phyloP scores from a whole-genome alignment of 2,113 vertebrate species.

The Tetrao urogallus region DNA sequence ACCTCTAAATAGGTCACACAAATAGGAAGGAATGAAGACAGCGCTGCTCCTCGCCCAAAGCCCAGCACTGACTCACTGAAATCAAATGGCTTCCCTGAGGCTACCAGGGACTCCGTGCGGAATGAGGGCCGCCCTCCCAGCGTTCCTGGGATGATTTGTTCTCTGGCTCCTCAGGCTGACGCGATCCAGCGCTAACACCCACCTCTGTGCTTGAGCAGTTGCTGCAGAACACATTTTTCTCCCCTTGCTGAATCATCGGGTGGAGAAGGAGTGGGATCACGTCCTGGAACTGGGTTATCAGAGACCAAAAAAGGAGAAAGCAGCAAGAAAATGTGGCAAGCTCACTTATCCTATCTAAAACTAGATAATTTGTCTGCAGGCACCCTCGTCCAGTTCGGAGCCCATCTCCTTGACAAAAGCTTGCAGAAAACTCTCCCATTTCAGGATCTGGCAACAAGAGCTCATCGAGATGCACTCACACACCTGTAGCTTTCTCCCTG shows the following conservation, averaged over 20 bases:
- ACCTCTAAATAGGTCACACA: accelerated
- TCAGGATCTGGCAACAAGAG: background rate
- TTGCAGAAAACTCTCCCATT: background rate
- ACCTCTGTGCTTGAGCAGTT: accelerated
- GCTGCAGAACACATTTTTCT: accelerated
- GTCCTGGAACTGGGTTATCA: background rate
- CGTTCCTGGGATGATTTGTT: accelerated
- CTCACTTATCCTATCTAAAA: accelerated
- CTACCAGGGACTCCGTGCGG: background rate
- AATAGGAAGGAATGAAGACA: accelerated
- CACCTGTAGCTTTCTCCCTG: background rate
- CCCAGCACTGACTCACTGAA: background rate
- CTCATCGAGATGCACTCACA: accelerated
- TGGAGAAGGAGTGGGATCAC: background rate
- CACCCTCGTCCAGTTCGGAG: background rate
- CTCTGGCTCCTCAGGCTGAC: accelerated
- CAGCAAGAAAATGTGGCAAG: accelerated
- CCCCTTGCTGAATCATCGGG: background rate
- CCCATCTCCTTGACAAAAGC: background rate
- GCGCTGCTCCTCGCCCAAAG: background rate
- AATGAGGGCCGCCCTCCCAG: no score
- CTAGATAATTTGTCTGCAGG: accelerated
- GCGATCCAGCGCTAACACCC: accelerated
- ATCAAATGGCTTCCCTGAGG: background rate
- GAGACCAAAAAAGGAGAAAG: background rate